Base-by-base conservation (phyloP, 2,888 invertebrate species). In the Sarcophaga carnaria region DNA sequence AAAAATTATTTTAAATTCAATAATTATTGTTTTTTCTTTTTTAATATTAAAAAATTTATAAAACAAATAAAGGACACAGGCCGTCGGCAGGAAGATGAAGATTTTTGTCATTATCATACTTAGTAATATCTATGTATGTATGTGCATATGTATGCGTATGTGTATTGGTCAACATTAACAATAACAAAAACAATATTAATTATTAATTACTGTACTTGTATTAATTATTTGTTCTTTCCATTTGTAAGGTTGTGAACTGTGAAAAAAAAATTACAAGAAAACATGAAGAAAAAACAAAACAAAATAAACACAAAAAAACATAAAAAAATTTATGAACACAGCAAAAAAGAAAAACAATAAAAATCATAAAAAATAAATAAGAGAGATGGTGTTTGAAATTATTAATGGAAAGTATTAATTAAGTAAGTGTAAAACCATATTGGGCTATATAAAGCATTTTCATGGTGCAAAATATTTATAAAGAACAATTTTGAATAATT, bases 211-310 rank as follows among this genome's bases (percentile, higher is more conserved):
- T 37, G 37, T 37, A 37, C 37, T 37, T 49, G 54, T 54, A 54
- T 17, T 83, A 78, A 83, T 71, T 79, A 54, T 83, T 87, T 66
- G 54, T 66, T 84, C 91, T 93, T 93, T 93, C 93, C 93, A 93
- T 93, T 93, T 93, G 93, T 93, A 93, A 93, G 93, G 93, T 93
- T 93, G 93, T 93, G 93, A 93, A 93, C 92, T 93, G 93, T 93
- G 93, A 93, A 92, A 92, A 92, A 91, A 91, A 91, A 92, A 91
- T 91, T 91, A 91, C 89, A 91, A 90, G 90, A 90, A 88, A 90
- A 88, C 88, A 88, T 81, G 37, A 77, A 88, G 88, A 90, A 89
- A 88, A 71, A 89, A 49, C 1, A 89, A 90, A 90, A 83, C 72
- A 88, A 89, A 90, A 88, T 89, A 86, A 90, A 88, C 89, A 91